phyloP scores from a whole-genome alignment of 2,797 vertebrate species.

The Acanthopagrus latus region DNA sequence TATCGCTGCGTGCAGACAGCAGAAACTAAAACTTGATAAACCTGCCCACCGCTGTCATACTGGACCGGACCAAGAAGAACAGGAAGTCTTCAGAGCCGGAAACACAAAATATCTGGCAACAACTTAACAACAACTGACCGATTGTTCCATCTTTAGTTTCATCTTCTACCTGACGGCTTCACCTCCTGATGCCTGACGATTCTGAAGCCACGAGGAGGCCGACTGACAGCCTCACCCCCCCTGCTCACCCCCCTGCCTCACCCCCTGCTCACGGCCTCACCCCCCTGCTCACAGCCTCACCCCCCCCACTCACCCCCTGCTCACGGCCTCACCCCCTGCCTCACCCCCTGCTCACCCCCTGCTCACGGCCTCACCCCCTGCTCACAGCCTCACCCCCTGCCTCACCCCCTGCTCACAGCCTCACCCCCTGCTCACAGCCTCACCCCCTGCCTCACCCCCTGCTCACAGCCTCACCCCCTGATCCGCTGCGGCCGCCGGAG shows the following conservation, averaged over 20 bases:
- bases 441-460: not conserved
- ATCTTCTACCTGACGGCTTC: conserved; percentile 23
- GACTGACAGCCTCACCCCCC: not conserved
- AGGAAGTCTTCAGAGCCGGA: not conserved
- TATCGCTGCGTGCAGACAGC: too few relatives aligned
- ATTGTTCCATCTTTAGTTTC: not conserved
- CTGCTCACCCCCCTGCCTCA: not conserved
- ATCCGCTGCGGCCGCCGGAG: conserved; percentile 34
- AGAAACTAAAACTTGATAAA: too few relatives aligned
- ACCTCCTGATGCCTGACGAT: conserved; percentile 16
- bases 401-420: not conserved
- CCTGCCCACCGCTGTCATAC: too few relatives aligned
- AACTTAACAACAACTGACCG: not conserved
- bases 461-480: not conserved
- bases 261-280: not conserved
- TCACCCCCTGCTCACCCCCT: not conserved
- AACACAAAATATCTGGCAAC: not conserved
- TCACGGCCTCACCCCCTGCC: conserved; percentile 4
- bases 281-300: too few relatives aligned
- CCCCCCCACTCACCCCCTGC: too few relatives aligned
- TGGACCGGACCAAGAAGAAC: too few relatives aligned
- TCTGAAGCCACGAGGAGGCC: conserved; percentile 32
- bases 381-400: conserved; percentile 14
- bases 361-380: not conserved
- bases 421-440: not conserved